phyloP scores from a whole-genome alignment of 37 sponge, comb jelly and placozoan genomes.

The Hormiphora californensis region DNA sequence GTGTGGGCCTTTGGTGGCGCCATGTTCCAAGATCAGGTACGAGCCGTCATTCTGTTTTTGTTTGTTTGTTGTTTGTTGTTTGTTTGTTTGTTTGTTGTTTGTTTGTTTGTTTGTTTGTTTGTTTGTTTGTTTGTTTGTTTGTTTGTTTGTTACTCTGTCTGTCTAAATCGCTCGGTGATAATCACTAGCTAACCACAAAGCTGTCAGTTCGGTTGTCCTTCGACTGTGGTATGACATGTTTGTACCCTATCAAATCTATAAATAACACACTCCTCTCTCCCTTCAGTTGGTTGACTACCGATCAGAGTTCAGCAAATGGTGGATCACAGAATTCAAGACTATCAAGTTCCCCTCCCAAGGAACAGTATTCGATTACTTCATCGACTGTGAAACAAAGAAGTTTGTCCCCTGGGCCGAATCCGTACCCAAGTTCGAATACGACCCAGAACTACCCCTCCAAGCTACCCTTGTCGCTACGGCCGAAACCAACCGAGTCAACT shows the following conservation, averaged over 20 bases:
- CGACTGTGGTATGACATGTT: no score
- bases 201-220: no score
- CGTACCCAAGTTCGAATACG: slow-evolving; percentile 84
- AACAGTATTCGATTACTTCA: slow-evolving; percentile 95
- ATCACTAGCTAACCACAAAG: no score
- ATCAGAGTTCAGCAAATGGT: slow-evolving; percentile 97
- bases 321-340: slow-evolving; percentile 91
- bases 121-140: background rate
- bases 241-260: background rate
- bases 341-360: slow-evolving; percentile 96
- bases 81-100: background rate
- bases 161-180: background rate
- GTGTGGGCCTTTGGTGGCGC: slow-evolving; percentile 99
- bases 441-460: slow-evolving; percentile 93
- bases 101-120: background rate
- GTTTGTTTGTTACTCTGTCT: background rate
- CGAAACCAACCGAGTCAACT: slow-evolving; percentile 81
- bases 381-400: slow-evolving; percentile 76
- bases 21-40: slow-evolving; percentile 97
- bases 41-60: background rate
- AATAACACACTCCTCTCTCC: background rate
- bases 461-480: slow-evolving; percentile 89
- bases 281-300: slow-evolving; percentile 87
- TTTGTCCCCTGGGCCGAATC: slow-evolving; percentile 86
- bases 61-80: background rate